phyloP scores from a whole-genome alignment of 2,113 vertebrate species.

The Poecilia latipinna region DNA sequence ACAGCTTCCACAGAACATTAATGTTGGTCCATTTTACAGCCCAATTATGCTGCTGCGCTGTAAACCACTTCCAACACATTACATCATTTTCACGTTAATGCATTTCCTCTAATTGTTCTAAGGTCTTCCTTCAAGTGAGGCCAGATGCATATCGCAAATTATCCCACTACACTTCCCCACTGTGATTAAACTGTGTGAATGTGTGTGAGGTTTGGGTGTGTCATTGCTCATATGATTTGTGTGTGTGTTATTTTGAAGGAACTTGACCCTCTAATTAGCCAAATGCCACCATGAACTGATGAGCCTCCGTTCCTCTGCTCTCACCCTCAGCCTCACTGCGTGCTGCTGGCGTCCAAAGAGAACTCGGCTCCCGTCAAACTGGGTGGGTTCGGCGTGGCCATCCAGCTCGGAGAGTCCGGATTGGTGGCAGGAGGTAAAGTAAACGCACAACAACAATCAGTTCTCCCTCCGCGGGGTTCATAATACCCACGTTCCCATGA shows the following conservation, averaged over 20 bases:
- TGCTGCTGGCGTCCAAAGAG: conserved; percentile 97
- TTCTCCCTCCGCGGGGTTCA: background rate
- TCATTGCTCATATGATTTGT: conserved; percentile 9
- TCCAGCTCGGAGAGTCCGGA: conserved; percentile 96
- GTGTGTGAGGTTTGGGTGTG: conserved; percentile 45
- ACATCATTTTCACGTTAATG: no score
- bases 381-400: conserved; percentile 96
- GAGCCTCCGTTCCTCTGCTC: conserved; percentile 36
- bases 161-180: no score
- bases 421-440: conserved; percentile 95
- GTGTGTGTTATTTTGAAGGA: conserved; percentile 38
- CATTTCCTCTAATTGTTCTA: no score
- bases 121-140: no score
- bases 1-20: no score
- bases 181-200: no score
- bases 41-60: no score
- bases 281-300: background rate
- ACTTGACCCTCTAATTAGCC: conserved; percentile 47
- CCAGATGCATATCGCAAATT: no score
- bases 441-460: fast-evolving
- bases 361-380: conserved; percentile 97
- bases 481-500: no score
- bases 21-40: no score
- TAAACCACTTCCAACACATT: no score
- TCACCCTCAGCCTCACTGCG: conserved; percentile 92